Conservation (phyloP, 2,888 invertebrate genomes). For the Leuctra nigra region DNA sequence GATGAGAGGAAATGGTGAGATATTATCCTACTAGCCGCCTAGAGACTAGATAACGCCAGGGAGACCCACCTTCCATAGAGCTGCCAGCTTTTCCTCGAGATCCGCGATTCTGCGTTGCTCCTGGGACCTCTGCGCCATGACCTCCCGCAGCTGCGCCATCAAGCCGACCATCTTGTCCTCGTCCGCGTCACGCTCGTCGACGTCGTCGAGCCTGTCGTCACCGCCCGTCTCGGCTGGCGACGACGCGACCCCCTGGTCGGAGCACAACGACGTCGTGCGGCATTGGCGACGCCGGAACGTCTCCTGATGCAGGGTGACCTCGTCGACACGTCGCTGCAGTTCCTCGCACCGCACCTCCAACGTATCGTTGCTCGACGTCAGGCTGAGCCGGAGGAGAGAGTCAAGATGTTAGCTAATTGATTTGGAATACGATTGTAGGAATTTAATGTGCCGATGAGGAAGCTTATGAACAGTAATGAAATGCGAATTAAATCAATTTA, state of each 20-base stretch:
- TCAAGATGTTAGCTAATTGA: too few relatives aligned
- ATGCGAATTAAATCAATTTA: too few relatives aligned
- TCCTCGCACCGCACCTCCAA: constrained; percentile 81
- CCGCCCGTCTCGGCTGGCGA: background rate
- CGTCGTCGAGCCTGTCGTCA: background rate
- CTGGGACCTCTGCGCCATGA: constrained; percentile 53
- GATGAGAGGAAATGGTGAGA: too few relatives aligned
- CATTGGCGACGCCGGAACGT: constrained; percentile 20
- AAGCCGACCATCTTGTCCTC: constrained; percentile 30
- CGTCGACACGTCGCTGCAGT: constrained; percentile 71
- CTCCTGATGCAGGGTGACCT: constrained; percentile 52
- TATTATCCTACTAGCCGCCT: too few relatives aligned
- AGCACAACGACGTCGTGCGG: constrained; percentile 6
- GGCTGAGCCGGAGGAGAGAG: too few relatives aligned
- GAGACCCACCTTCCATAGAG: constrained; percentile 40
- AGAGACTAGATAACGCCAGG: too few relatives aligned
- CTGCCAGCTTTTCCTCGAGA: constrained; percentile 68
- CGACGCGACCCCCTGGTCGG: constrained; percentile 3
- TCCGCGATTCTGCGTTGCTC: constrained; percentile 68
- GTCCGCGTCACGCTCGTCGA: constrained; percentile 23
- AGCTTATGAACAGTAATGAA: too few relatives aligned
- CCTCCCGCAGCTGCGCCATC: constrained; percentile 29
- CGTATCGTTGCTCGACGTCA: constrained; percentile 68
- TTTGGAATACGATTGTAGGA: too few relatives aligned
- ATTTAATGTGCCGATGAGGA: too few relatives aligned